A percentile compares a stretch with the other conserved stretches of the same genome.
Conservation (phyloP, 2,113 vertebrate genomes). For the Rhinoderma darwinii region DNA sequence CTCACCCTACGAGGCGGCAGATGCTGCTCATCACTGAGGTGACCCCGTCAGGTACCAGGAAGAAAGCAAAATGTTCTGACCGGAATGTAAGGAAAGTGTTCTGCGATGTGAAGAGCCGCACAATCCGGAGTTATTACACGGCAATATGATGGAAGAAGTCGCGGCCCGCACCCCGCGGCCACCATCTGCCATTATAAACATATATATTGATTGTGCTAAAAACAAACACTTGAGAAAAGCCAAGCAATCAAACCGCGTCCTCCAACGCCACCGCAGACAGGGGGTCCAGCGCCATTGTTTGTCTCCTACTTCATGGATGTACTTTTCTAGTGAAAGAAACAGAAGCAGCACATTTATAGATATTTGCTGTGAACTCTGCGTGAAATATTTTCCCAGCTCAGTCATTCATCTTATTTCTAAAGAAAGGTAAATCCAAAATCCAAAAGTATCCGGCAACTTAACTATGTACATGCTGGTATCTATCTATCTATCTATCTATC, state of each 20-base stretch:
- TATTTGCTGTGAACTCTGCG: not conserved
- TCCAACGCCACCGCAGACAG: not conserved
- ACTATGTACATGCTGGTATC: not conserved
- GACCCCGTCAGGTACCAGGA: not conserved
- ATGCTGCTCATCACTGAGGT: not conserved
- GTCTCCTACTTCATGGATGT: not conserved
- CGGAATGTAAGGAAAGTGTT: not conserved
- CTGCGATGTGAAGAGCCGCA: not conserved
- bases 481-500: not conserved
- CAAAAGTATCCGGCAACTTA: not conserved
- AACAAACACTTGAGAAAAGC: conserved; percentile 21
- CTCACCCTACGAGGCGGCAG: not conserved
- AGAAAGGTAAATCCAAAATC: not conserved
- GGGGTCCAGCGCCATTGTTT: not conserved
- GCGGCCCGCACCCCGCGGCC: not conserved
- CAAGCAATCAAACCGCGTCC: not conserved
- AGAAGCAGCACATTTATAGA: not conserved
- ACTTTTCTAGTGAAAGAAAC: not conserved
- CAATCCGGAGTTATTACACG: not conserved
- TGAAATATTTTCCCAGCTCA: not conserved
- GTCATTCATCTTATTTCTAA: not conserved
- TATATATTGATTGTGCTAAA: conserved; percentile 39
- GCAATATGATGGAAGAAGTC: not conserved
- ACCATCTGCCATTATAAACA: conserved; percentile 39
- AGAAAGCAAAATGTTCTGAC: not conserved